These are phyloP conservation scores for Melipona bicolor DNA, from an alignment of 2,888 invertebrate species.

Conservation along the genomic window DNA sequence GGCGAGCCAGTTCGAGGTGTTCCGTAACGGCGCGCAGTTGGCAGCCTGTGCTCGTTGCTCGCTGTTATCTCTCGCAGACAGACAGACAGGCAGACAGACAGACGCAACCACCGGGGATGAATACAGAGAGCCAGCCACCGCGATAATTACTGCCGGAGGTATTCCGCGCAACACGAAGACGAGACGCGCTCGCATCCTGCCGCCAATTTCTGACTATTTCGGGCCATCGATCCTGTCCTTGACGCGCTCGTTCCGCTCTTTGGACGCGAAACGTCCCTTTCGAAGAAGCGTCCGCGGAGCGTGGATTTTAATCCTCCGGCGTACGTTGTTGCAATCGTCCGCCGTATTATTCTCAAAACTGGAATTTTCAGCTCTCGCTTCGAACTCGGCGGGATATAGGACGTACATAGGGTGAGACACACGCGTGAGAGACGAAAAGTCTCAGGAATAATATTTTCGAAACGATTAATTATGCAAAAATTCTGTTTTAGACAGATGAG, in stretches of 20 bases:
- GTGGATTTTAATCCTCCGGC: neutral
- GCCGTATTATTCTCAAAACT: neutral
- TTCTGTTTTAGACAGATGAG: too few relatives aligned
- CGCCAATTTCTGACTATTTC: constrained; percentile 35
- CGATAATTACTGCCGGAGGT: constrained; percentile 54
- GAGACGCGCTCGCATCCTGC: constrained; percentile 20
- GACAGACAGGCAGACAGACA: neutral
- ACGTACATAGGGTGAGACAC: too few relatives aligned
- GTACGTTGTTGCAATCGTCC: neutral
- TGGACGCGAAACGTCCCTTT: neutral
- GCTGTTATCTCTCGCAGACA: constrained; percentile 51
- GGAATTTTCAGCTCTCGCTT: neutral
- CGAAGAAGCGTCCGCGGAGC: too few relatives aligned
- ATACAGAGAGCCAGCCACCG: constrained; percentile 26
- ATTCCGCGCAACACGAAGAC: constrained; percentile 19
- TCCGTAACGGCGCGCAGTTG: constrained; percentile 41
- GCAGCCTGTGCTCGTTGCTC: constrained; percentile 12
- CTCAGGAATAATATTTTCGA: too few relatives aligned
- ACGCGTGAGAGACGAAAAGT: too few relatives aligned
- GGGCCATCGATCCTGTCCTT: constrained; percentile 31
- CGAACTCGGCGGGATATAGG: neutral
- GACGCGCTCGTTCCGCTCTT: constrained; percentile 25
- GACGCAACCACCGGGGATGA: constrained; percentile 29
- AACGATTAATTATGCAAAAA: too few relatives aligned
- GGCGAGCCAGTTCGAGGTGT: constrained; percentile 17